phyloP scores from a whole-genome alignment of 2,113 vertebrate genomes.

The Vidua macroura region DNA sequence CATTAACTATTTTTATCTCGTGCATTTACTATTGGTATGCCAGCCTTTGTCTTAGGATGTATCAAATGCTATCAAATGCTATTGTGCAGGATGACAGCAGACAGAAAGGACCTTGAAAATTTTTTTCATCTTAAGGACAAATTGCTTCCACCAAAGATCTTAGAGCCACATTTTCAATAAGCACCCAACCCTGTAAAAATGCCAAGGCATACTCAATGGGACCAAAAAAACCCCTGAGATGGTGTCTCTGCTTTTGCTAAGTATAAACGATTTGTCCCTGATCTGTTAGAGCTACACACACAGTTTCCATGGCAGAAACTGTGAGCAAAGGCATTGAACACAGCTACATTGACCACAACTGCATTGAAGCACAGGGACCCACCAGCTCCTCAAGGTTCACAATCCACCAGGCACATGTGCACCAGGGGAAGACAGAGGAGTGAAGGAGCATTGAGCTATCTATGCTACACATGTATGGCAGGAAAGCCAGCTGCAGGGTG shows the following conservation, averaged over 20 bases:
- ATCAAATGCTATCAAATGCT: neutral
- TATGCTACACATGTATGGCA: fast-evolving
- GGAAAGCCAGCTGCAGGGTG: neutral
- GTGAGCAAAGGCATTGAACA: neutral
- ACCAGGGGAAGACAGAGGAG: neutral
- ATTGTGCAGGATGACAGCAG: neutral
- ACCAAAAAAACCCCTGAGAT: neutral
- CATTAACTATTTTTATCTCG: neutral
- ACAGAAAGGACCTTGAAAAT: neutral
- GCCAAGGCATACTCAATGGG: neutral
- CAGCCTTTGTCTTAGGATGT: neutral
- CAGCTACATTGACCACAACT: neutral
- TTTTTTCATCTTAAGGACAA: neutral
- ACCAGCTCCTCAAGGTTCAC: neutral
- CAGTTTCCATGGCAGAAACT: neutral
- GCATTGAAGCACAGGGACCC: neutral
- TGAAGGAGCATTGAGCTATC: neutral
- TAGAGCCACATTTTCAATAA: neutral
- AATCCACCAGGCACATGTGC: fast-evolving
- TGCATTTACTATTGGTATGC: neutral
- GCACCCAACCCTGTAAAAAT: neutral
- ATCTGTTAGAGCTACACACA: neutral
- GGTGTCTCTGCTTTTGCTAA: neutral
- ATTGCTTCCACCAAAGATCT: neutral
- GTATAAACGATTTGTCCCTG: neutral